phyloP scores from a whole-genome alignment of 2,888 invertebrate genomes.

The Aelia acuminata region DNA sequence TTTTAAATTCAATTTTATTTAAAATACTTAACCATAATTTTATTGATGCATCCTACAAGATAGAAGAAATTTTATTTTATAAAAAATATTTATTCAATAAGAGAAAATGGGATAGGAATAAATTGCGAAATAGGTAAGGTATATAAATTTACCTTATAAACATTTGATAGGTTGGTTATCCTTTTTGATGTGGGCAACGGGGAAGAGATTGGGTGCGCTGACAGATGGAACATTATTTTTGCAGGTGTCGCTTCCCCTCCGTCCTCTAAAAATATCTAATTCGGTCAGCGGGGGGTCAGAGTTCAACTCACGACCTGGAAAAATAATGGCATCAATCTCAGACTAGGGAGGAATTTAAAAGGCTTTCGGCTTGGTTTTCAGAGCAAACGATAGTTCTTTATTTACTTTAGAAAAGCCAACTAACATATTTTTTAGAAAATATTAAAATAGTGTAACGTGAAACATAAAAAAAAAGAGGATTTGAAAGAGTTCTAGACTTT shows the following conservation, averaged over 20 bases:
- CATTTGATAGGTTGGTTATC: slow-evolving; percentile 20
- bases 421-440: too few species aligned
- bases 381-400: not conserved
- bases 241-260: slow-evolving; percentile 17
- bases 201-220: not conserved
- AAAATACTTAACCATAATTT: too few species aligned
- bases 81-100: not conserved
- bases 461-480: too few species aligned
- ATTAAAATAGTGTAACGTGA: too few species aligned
- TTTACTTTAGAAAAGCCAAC: too few species aligned
- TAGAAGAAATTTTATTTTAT: too few species aligned
- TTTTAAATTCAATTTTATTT: too few species aligned
- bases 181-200: not conserved
- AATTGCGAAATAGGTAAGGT: not conserved
- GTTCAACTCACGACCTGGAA: not conserved
- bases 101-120: not conserved
- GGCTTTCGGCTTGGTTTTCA: not conserved
- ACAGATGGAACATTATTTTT: slow-evolving; percentile 34
- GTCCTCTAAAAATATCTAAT: not conserved
- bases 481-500: too few species aligned
- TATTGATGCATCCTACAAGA: too few species aligned
- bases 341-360: not conserved
- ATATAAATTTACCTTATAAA: not conserved
- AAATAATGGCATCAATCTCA: not conserved
- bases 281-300: not conserved